These are phyloP conservation scores for Malurus cyaneus DNA, from an alignment of 2,113 vertebrate species.

Conservation along the genomic window DNA sequence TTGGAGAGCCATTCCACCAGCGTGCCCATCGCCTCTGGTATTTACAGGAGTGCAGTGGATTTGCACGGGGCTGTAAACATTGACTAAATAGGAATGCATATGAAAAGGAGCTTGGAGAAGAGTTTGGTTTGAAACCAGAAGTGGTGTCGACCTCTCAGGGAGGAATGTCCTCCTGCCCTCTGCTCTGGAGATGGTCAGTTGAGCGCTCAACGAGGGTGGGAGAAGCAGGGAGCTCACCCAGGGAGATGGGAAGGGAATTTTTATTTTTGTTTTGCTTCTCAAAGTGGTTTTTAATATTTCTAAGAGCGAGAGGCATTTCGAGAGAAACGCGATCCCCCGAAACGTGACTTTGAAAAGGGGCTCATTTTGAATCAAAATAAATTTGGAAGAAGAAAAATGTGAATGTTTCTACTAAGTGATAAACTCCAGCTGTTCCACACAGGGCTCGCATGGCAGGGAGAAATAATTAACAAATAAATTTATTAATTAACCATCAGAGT, in stretches of 20 bases:
- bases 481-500: background rate
- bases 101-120: background rate
- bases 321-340: background rate
- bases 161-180: conserved; percentile 19
- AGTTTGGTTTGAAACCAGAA: background rate
- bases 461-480: background rate
- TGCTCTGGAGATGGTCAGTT: background rate
- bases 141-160: background rate
- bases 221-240: background rate
- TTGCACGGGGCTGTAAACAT: background rate
- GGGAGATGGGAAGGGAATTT: background rate
- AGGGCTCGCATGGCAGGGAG: background rate
- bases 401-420: background rate
- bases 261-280: conserved; percentile 2
- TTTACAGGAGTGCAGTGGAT: background rate
- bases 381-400: background rate
- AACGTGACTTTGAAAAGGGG: background rate
- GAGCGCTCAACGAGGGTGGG: background rate
- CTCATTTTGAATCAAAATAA: background rate
- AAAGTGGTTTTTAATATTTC: background rate
- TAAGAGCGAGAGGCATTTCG: background rate
- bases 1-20: background rate
- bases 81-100: background rate
- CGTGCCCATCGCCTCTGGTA: background rate
- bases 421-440: background rate